Conservation (phyloP, 2,888 invertebrate genomes). For the Andrena haemorrhoa region DNA sequence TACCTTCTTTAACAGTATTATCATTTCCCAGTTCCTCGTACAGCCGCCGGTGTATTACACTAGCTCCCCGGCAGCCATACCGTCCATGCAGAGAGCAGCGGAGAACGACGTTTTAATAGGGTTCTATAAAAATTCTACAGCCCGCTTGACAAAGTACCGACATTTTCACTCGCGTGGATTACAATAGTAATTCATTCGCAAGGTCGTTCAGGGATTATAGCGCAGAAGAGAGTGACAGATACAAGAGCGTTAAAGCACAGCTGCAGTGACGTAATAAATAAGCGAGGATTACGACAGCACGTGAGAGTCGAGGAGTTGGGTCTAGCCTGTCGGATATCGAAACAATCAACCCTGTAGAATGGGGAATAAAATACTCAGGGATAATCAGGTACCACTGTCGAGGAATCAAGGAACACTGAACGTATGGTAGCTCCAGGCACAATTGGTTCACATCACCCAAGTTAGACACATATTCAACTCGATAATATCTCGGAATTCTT, state of each 20-base stretch:
- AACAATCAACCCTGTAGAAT: background rate
- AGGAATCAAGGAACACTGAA: background rate
- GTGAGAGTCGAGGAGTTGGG: background rate
- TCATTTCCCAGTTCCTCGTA: background rate
- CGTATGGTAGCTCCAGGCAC: too few relatives aligned
- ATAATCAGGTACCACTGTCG: background rate
- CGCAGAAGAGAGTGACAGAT: background rate
- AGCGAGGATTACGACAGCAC: background rate
- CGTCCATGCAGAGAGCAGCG: background rate
- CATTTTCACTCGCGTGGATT: conserved; percentile 22
- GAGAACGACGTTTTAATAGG: conserved; percentile 2
- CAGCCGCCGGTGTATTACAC: background rate
- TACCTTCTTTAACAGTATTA: background rate
- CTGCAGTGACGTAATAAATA: conserved; percentile 13
- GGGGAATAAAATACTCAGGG: background rate
- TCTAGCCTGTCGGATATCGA: background rate
- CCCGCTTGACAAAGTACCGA: background rate
- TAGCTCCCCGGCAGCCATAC: background rate
- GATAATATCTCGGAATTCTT: background rate
- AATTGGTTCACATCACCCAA: too few relatives aligned
- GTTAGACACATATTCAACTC: background rate
- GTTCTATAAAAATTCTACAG: conserved; percentile 1
- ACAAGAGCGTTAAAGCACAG: background rate
- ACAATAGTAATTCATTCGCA: conserved; percentile 21
- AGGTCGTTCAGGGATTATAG: conserved; percentile 14